Evolutionary conservation across 1,140 invertebrate species (phyloP), one percentile per base, ranked within the genome.

Genomic region (Mesaphorura yosii): DNA sequence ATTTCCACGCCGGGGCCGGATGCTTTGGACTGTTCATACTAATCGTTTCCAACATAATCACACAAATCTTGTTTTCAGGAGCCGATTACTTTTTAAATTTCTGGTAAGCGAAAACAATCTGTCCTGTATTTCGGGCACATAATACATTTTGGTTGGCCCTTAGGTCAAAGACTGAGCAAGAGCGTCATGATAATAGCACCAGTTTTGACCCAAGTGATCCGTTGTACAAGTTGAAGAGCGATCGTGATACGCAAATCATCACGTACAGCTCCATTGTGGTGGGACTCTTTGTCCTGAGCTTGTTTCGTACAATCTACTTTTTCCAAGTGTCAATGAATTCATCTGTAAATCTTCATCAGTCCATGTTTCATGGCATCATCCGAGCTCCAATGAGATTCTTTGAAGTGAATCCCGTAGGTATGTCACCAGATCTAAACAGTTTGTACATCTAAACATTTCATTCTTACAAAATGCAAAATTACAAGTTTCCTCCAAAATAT

Each of bases 271-370:
- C 64, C 1, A 67, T 78, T 7, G 67, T 78, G 2, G 22, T 68
- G 0, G 68, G 70, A 3, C 74, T 81, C 3, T 52, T 44, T 55
- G 19, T 41, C 55, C 42, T 54, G 56, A 53, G 57, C 10, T 49
- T 54, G 49, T 46, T 59, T 7, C 70, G 84, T 49, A 84, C 82
- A 1, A 73, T 80, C 23, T 64, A 76, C 3, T 90, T 87, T 68
- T 88, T 88, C 69, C 77, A 78, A 60, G 72, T 87, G 6, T 86
- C 83, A 62, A 83, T 88, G 77, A 81, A 76, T n/a, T 76, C 88
- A 0, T 88, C 86, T 1, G 76, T 76, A 53, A 78, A 73, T 23
- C 71, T 94, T 5, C 89, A 94, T 66, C 81, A 88, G 65, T 71
- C 69, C 17, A 89, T 92, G 85, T 90, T 90, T 67, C 66, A 67